These are phyloP conservation scores for Candoia aspera DNA, from an alignment of 2,113 vertebrate genomes.

Conservation along the genomic window DNA sequence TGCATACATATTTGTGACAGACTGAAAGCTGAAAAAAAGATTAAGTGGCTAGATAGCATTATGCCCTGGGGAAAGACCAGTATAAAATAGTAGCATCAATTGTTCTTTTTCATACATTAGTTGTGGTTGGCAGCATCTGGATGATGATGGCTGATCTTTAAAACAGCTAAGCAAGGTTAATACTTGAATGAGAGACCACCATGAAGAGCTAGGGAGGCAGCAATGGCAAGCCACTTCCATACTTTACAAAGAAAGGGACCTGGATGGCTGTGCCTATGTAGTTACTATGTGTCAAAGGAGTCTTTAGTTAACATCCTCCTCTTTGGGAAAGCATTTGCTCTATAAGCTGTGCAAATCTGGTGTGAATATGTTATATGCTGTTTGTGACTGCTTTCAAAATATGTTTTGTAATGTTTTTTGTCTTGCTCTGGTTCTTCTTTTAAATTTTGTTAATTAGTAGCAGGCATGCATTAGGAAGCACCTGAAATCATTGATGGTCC, in stretches of 20 bases:
- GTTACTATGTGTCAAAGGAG: no score
- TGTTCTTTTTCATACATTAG: background rate
- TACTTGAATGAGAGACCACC: background rate
- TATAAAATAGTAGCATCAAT: background rate
- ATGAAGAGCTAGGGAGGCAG: background rate
- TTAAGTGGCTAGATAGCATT: background rate
- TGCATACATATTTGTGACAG: background rate
- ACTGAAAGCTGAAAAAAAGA: background rate
- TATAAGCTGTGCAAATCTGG: no score
- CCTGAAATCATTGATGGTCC: no score
- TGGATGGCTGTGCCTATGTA: no score
- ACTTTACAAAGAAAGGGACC: background rate
- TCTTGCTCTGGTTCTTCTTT: no score
- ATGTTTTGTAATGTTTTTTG: no score
- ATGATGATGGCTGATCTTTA: background rate
- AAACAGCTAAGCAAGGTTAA: background rate
- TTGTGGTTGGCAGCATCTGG: background rate
- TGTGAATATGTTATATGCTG: no score
- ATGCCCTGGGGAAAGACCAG: background rate
- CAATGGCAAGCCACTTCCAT: background rate
- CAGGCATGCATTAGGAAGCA: no score
- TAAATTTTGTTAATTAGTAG: no score
- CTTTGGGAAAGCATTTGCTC: no score
- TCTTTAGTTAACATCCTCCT: no score
- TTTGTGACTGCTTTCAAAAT: no score